These are phyloP conservation scores for Tarsius wallacei DNA, from an alignment of 2,797 vertebrate species.

Conservation along the genomic window DNA sequence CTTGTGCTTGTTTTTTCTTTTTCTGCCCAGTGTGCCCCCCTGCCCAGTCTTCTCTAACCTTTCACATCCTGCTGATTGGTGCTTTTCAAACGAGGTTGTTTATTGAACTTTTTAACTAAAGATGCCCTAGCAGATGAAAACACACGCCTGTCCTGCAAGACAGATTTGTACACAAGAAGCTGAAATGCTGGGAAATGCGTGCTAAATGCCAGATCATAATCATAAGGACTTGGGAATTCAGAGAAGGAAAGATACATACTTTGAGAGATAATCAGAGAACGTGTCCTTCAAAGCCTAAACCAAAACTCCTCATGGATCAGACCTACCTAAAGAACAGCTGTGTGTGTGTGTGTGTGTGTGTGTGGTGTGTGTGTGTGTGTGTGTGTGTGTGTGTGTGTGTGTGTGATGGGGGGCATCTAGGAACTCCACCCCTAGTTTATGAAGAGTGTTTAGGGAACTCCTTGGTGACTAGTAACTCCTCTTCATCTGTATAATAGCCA, in stretches of 20 bases:
- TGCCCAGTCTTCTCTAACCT: neutral
- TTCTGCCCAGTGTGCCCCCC: neutral
- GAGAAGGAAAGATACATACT: slow-evolving; percentile 9
- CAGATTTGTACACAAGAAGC: neutral
- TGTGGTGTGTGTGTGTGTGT: neutral
- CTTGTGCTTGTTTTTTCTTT: neutral
- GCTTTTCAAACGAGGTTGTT: neutral
- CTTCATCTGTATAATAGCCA: neutral
- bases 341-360: neutral
- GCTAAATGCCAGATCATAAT: slow-evolving; percentile 2
- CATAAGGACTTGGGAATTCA: neutral
- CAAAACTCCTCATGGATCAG: neutral
- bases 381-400: neutral
- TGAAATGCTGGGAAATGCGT: neutral
- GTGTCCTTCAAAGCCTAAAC: neutral
- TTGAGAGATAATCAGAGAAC: slow-evolving; percentile 4
- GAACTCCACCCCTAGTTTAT: neutral
- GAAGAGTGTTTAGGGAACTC: neutral
- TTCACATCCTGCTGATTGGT: neutral
- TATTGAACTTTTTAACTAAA: neutral
- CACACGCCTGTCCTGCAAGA: neutral
- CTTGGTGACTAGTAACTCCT: neutral
- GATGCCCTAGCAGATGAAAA: neutral
- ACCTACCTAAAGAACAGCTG: neutral
- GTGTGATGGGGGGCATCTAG: neutral